Conservation (phyloP, 2,113 vertebrate species). For the Formicarius rufipectus region DNA sequence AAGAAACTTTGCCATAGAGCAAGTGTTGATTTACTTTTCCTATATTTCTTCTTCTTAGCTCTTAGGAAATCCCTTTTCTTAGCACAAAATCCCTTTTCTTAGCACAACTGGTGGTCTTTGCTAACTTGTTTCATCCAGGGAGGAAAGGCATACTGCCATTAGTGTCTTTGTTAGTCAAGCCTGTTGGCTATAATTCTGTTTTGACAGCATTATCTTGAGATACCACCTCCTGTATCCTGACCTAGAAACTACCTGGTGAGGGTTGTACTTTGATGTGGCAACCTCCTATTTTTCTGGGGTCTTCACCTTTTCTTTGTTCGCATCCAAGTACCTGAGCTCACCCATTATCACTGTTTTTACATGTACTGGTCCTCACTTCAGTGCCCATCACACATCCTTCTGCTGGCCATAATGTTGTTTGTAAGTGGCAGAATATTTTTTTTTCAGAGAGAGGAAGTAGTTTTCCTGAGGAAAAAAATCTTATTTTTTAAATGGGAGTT, state of each 20-base stretch:
- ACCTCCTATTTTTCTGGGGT: neutral
- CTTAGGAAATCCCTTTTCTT: neutral
- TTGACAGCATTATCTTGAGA: neutral
- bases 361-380: rapidly evolving
- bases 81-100: neutral
- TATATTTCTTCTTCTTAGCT: neutral
- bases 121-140: neutral
- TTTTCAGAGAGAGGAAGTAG: neutral
- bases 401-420: neutral
- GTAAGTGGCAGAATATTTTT: neutral
- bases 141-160: neutral
- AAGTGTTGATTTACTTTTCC: neutral
- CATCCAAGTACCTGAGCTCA: neutral
- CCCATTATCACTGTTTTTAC: rapidly evolving
- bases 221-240: neutral
- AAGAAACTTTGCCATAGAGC: neutral
- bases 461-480: neutral
- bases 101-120: neutral
- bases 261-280: neutral
- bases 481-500: neutral
- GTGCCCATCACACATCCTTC: neutral
- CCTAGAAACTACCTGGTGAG: neutral
- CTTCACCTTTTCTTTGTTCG: neutral
- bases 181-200: neutral
- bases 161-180: neutral